Conservation (phyloP, 2,888 invertebrate genomes). For the Catocala sponsa region DNA sequence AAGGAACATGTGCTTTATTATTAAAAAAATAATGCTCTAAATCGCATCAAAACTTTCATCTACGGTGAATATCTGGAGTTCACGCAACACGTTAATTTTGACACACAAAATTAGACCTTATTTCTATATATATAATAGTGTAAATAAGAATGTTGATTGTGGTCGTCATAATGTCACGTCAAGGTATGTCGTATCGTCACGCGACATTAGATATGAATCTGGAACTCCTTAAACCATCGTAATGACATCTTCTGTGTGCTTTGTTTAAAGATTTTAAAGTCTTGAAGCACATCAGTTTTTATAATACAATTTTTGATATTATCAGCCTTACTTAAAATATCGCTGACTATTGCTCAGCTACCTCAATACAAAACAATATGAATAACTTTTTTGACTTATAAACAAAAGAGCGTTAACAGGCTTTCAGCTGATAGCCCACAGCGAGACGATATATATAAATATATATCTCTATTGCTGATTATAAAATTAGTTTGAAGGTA, state of each 20-base stretch:
- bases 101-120: constrained; percentile 41
- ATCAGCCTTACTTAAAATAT: no score
- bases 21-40: constrained; percentile 21
- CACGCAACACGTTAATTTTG: constrained; percentile 22
- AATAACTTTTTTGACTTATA: no score
- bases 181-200: constrained; percentile 75
- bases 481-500: no score
- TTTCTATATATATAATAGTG: constrained; percentile 21
- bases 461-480: no score
- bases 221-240: constrained; percentile 78
- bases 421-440: no score
- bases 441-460: no score
- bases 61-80: constrained; percentile 24
- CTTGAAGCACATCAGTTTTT: constrained; percentile 10
- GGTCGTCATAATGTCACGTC: constrained; percentile 50
- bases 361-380: no score
- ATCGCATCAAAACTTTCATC: constrained; percentile 3
- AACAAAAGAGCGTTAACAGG: no score
- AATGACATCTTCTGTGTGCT: constrained; percentile 69
- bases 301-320: no score
- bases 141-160: constrained; percentile 16
- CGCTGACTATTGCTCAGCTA: no score
- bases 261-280: constrained; percentile 44
- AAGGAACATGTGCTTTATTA: constrained; percentile 10
- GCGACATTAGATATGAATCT: constrained; percentile 82